These are phyloP conservation scores for Aphelenchoides avenae DNA, from an alignment of 1,140 invertebrate genomes.

Conservation along the genomic window DNA sequence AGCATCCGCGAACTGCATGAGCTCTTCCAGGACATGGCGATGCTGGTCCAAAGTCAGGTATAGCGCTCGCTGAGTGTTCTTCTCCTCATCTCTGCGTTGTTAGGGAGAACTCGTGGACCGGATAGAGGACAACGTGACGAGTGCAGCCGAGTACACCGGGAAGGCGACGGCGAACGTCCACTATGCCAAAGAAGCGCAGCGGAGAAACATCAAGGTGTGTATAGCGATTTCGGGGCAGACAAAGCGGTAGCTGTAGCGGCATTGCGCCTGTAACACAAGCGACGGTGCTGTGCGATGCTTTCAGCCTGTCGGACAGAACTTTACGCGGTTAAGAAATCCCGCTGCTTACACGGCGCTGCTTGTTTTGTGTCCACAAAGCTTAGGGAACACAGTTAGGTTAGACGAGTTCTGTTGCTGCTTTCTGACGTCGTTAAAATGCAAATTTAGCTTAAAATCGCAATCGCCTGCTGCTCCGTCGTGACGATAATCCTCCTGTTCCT, in stretches of 20 bases:
- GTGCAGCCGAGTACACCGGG: slow-evolving; percentile 36
- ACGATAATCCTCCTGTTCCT: slow-evolving; percentile 33
- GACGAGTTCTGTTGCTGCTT: too few species aligned
- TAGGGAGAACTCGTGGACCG: slow-evolving; percentile 46
- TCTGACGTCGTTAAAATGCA: too few species aligned
- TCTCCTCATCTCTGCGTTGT: slow-evolving; percentile 6
- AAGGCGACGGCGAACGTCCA: slow-evolving; percentile 35
- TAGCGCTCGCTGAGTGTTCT: slow-evolving; percentile 6
- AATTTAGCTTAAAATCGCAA: slow-evolving; percentile 42
- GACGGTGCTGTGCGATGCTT: too few species aligned
- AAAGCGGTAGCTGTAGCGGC: too few species aligned
- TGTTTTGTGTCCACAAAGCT: too few species aligned
- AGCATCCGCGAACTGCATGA: slow-evolving; percentile 67
- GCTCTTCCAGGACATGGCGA: slow-evolving; percentile 69
- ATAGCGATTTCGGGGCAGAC: not conserved
- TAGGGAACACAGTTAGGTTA: too few species aligned
- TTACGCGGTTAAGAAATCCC: too few species aligned
- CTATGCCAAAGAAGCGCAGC: slow-evolving; percentile 32
- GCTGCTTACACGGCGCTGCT: too few species aligned
- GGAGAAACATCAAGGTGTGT: slow-evolving; percentile 40
- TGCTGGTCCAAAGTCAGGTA: slow-evolving; percentile 67
- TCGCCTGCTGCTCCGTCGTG: slow-evolving; percentile 21
- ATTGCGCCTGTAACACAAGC: too few species aligned
- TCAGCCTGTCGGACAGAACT: too few species aligned
- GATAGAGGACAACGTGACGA: slow-evolving; percentile 39